Evolutionary conservation across 2,888 invertebrate genomes (phyloP), one percentile per base, ranked within the genome.

Genomic region (Eumerus sabulonum): DNA sequence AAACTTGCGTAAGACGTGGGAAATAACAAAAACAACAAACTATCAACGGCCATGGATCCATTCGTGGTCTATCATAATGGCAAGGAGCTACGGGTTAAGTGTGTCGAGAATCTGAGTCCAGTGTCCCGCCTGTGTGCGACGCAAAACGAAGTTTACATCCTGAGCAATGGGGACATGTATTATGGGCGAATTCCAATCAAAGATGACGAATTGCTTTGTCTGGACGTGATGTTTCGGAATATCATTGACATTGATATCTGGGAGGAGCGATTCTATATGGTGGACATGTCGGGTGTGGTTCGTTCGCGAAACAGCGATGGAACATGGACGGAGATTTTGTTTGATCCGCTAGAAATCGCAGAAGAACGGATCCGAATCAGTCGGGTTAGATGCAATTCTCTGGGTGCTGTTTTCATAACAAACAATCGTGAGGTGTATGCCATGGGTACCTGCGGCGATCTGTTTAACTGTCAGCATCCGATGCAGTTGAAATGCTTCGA

Each of bases 391-490:
- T 86, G 87, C 70, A 88, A 89, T 1, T 82, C 85, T 1, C 84
- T 87, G 64, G 87, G 87, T n/a, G 87, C 86, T 18, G 83, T 89
- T 17, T 88, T 88, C 62, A 84, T 88, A 5, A 86, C 86, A 2
- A 73, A 66, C 4, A 82, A 82, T 1, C 85, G 85, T 0, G 85
- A 88, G 19, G 82, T 88, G 0, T 88, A 89, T 76, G 88, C 85
- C 7, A 83, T 86, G 82, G 89, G 89, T 9, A 85, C 82, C 40
- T 89, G 88, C 60, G 88, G 87, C 0, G 86, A 86, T 1, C 84
- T 88, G 1, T 86, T 88, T 68, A 91, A 89, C 2, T 82, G 84
- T 1, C 85, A 87, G 14, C 35, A 60, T 4, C 87, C 88, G 0
- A 85, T 85, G 9, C 85, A 86, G 13, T 82, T 87, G 62, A 85